Conservation (phyloP, 2,113 vertebrate species). For the Enhydra lutris region DNA sequence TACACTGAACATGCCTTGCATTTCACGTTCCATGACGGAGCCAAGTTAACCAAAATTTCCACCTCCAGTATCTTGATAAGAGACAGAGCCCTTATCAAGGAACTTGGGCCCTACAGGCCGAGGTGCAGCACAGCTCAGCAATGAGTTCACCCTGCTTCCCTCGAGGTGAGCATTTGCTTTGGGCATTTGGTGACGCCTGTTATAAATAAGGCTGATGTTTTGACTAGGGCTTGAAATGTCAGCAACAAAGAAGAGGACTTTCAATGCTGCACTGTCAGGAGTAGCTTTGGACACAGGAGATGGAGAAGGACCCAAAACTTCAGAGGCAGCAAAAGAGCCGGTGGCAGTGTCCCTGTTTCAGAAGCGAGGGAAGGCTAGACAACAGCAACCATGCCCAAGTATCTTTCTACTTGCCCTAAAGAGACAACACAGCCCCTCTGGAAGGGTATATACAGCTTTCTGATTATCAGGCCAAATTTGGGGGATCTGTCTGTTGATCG, state of each 20-base stretch:
- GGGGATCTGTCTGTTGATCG: constrained; percentile 36
- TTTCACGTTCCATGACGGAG: not conserved
- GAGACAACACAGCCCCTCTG: constrained; percentile 59
- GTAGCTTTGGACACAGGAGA: not conserved
- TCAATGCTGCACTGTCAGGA: not conserved
- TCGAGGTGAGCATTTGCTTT: not conserved
- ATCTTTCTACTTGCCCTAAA: constrained; percentile 69
- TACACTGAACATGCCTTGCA: not conserved
- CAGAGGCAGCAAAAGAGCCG: not conserved
- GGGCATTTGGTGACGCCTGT: not conserved
- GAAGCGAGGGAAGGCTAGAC: constrained; percentile 20
- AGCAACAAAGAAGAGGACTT: not conserved
- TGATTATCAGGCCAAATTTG: constrained; percentile 52
- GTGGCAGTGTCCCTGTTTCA: not conserved
- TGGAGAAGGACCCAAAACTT: not conserved
- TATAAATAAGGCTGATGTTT: constrained; percentile 35
- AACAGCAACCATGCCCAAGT: constrained; percentile 36
- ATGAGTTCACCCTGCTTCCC: not conserved
- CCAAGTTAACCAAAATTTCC: not conserved
- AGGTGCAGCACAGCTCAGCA: not conserved
- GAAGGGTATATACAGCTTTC: constrained; percentile 51
- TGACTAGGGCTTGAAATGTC: constrained; percentile 16
- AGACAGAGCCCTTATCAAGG: not conserved
- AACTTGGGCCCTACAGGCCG: not conserved
- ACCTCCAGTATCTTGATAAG: not conserved